Evolutionary conservation across 2,113 vertebrate species (phyloP), one percentile per base, ranked within the genome.

Genomic region (Felis chaus): DNA sequence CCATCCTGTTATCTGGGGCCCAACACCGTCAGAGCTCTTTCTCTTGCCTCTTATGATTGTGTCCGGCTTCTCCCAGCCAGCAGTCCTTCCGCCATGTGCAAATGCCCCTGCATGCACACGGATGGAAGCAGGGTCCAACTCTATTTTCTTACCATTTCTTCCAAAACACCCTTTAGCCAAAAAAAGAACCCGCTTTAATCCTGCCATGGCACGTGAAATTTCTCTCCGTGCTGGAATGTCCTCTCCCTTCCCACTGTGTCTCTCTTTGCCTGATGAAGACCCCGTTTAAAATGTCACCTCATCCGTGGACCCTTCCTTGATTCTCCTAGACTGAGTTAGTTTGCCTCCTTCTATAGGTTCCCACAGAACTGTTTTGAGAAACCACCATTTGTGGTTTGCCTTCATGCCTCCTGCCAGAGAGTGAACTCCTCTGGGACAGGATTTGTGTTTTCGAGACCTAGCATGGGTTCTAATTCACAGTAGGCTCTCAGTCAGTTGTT

Each of bases 181-280:
- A 39, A 80, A 48, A 25, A 19, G 39, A 10, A 10, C 63, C 50
- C 36, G 1, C 41, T 53, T n/a, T 39, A 7, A 11, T 29, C 27
- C 74, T 10, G 13, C 11, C 48, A 21, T n/a, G 48, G 33, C 7
- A 14, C 0, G 0, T 27, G 14, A 16, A 18, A 4, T 33, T 33
- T 82, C 90, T 74, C 13, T 65, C 45, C 10, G 12, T 23, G 2
- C 45, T 18, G 23, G 45, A 9, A 4, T 16, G 3, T 21, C 65
- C 29, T 15, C 53, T 14, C 23, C 19, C 23, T 41, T 31, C n/a
- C 25, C 45, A 25, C 7, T 0, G 12, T 12, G 50, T 18, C 7
- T 61, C 7, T 57, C 13, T 68, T 11, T 55, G 83, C n/a, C 71
- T 48, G 1, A 2, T 8, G 48, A 50, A 50, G n/a, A 48, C 36